phyloP scores from a whole-genome alignment of 1,140 invertebrate genomes.

The Caerostris darwini region DNA sequence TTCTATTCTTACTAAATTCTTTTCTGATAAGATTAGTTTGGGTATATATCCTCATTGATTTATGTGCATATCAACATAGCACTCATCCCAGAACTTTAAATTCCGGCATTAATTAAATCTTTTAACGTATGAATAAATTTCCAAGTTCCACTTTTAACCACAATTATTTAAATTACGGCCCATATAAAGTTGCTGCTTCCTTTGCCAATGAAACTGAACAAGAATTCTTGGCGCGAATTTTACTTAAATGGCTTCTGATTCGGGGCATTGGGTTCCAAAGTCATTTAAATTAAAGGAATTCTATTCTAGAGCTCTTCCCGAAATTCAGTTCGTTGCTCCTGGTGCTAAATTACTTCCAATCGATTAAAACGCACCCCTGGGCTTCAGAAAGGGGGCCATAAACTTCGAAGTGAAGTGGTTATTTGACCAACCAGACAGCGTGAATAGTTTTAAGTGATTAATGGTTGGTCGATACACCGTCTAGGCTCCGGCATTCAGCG shows the following conservation, averaged over 20 bases:
- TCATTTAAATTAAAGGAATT: slow-evolving; percentile 56
- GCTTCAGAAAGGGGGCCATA: slow-evolving; percentile 30
- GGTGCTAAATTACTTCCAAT: slow-evolving; percentile 56
- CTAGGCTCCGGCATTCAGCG: not conserved
- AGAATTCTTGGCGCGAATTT: not conserved
- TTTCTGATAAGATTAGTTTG: no score
- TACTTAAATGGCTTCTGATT: not conserved
- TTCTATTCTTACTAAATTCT: no score
- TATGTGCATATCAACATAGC: no score
- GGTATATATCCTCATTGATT: no score
- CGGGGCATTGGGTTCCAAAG: not conserved
- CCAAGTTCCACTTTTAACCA: no score
- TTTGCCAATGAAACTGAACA: not conserved
- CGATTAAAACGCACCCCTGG: slow-evolving; percentile 49
- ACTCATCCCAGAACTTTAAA: no score
- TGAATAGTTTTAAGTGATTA: slow-evolving; percentile 66
- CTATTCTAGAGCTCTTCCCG: slow-evolving; percentile 5
- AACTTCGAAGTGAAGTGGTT: slow-evolving; percentile 56
- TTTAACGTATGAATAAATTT: no score
- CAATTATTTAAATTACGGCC: not conserved
- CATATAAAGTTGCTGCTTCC: not conserved
- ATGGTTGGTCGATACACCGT: slow-evolving; percentile 51
- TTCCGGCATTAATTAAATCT: no score
- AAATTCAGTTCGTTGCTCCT: slow-evolving; percentile 33
- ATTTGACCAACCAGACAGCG: slow-evolving; percentile 61